Percentiles rank a stretch among this genome's conserved stretches.
Evolutionary conservation across 2,888 invertebrate species (phyloP).

Genomic region (Antheraea yamamai): DNA sequence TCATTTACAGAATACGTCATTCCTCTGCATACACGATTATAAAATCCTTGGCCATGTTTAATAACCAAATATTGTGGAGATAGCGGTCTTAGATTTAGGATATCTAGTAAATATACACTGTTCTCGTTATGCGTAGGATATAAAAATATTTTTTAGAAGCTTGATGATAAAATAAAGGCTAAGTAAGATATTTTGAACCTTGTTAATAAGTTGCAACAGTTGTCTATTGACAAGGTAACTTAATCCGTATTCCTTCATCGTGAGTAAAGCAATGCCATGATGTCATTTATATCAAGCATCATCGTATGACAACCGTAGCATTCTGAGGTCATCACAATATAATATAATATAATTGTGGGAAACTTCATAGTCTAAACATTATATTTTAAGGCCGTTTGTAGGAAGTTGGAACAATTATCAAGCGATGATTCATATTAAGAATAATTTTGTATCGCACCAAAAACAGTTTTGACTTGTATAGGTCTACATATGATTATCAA

Average conservation of each 20-base stretch:
- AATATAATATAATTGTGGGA: slow-evolving; percentile 46
- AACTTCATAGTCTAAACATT: slow-evolving; percentile 39
- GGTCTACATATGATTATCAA: background rate
- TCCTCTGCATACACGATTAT: slow-evolving; percentile 16
- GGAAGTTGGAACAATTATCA: slow-evolving; percentile 21
- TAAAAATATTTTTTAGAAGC: background rate
- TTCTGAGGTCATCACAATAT: slow-evolving; percentile 68
- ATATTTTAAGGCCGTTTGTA: slow-evolving; percentile 30
- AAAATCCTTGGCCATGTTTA: slow-evolving; percentile 20
- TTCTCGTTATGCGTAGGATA: background rate
- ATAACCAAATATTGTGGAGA: slow-evolving; percentile 15
- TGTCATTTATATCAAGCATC: slow-evolving; percentile 61
- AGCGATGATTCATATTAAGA: background rate
- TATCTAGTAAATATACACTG: background rate
- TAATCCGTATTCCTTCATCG: slow-evolving; percentile 15
- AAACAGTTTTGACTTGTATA: background rate
- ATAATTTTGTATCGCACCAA: background rate
- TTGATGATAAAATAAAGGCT: background rate
- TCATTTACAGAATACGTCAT: slow-evolving; percentile 9
- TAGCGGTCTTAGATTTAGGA: slow-evolving; percentile 17
- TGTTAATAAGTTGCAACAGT: slow-evolving; percentile 7
- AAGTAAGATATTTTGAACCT: background rate
- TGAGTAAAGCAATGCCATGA: slow-evolving; percentile 51
- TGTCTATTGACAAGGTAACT: slow-evolving; percentile 9
- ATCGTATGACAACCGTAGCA: slow-evolving; percentile 50